phyloP scores from a whole-genome alignment of 2,888 invertebrate species.

The Sminthurides aquaticus region DNA sequence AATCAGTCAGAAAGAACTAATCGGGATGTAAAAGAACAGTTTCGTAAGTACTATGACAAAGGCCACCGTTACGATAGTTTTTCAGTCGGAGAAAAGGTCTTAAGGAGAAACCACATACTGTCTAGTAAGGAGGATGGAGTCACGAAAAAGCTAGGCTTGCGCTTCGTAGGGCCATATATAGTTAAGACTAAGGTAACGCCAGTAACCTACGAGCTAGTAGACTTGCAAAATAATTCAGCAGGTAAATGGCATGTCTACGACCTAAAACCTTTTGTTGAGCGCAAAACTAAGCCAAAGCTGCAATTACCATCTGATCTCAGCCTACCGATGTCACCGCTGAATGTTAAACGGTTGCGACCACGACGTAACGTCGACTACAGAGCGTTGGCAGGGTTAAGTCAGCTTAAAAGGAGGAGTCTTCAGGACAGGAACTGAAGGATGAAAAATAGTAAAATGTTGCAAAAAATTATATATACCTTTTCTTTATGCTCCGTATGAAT shows the following conservation, averaged over 20 bases:
- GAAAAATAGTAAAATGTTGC: too few relatives aligned
- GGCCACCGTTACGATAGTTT: conserved; percentile 9
- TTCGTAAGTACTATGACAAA: conserved; percentile 25
- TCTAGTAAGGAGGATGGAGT: conserved; percentile 14
- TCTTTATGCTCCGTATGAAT: too few relatives aligned
- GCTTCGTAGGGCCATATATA: conserved; percentile 24
- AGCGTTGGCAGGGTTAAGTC: background rate
- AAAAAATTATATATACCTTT: too few relatives aligned
- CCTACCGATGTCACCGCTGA: background rate
- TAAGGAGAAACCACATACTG: conserved; percentile 18
- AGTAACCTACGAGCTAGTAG: conserved; percentile 10
- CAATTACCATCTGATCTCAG: background rate
- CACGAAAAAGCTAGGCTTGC: conserved; percentile 13
- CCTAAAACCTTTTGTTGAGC: background rate
- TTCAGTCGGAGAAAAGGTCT: conserved; percentile 22
- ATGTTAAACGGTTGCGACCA: background rate
- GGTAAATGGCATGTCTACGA: background rate
- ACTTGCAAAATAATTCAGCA: background rate
- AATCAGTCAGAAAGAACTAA: conserved; percentile 30
- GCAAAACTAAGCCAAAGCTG: background rate
- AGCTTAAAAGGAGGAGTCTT: too few relatives aligned
- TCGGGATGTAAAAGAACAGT: conserved; percentile 22
- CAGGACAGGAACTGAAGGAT: too few relatives aligned
- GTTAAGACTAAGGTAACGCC: background rate
- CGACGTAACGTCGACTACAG: background rate